phyloP scores from a whole-genome alignment of 2,797 vertebrate species.

The Hemitrygon akajei region DNA sequence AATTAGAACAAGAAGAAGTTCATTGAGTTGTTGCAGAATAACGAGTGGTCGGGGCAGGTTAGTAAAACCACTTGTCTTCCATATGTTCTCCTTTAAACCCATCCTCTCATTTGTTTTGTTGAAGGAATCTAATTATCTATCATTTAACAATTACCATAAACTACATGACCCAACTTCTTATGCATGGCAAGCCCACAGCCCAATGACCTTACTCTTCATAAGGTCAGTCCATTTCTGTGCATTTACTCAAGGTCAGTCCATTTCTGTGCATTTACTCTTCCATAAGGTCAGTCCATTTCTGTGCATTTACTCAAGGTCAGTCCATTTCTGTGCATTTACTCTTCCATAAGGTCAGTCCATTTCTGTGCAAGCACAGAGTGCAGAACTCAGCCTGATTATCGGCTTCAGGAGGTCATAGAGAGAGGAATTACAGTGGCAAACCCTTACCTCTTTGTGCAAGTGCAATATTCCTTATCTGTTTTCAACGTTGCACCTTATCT shows the following conservation, averaged over 20 bases:
- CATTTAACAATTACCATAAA: too few species aligned
- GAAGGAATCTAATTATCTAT: too few species aligned
- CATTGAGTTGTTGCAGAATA: too few species aligned
- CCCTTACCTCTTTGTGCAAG: not conserved
- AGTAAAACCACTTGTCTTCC: too few species aligned
- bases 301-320: not conserved
- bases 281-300: not conserved
- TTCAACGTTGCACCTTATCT: not conserved
- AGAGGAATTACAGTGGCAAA: not conserved
- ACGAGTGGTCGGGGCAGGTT: too few species aligned
- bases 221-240: conserved; percentile 21
- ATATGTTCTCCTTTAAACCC: too few species aligned
- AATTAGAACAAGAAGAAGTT: too few species aligned
- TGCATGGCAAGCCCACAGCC: not conserved
- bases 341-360: not conserved
- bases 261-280: not conserved
- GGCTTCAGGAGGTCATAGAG: not conserved
- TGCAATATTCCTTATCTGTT: not conserved
- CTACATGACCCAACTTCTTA: not conserved
- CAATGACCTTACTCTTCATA: not conserved
- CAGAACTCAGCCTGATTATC: not conserved
- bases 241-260: not conserved
- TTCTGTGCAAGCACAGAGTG: not conserved
- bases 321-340: not conserved
- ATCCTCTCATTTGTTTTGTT: too few species aligned